Percentiles rank a stretch among this genome's conserved stretches.
These are phyloP conservation scores for Eupithecia vulgata DNA, from an alignment of 2,888 invertebrate genomes.

Conservation along the genomic window DNA sequence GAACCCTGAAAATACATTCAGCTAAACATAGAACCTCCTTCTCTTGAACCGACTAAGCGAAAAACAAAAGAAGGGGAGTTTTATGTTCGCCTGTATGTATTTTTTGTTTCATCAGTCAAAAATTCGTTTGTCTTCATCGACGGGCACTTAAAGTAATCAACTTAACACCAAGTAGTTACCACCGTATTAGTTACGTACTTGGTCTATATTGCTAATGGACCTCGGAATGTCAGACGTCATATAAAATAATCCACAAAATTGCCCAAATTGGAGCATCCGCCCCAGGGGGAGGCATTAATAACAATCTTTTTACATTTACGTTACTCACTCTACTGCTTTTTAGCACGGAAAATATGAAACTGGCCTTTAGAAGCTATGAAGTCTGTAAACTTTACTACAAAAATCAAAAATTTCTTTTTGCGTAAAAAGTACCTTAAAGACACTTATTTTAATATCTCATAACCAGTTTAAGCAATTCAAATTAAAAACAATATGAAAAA, in stretches of 20 bases:
- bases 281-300: conserved; percentile 7
- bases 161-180: neutral
- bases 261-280: conserved; percentile 33
- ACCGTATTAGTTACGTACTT: neutral
- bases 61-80: too few species aligned
- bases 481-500: too few species aligned
- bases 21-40: too few species aligned
- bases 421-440: too few species aligned
- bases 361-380: neutral
- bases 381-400: too few species aligned
- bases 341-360: neutral
- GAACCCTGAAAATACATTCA: too few species aligned
- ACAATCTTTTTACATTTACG: conserved; percentile 16
- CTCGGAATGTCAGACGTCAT: conserved; percentile 30
- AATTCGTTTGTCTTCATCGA: neutral
- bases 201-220: neutral
- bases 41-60: too few species aligned
- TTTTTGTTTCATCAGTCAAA: too few species aligned
- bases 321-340: conserved; percentile 8
- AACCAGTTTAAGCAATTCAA: neutral
- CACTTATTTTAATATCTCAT: neutral
- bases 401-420: too few species aligned
- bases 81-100: too few species aligned
- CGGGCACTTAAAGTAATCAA: neutral
- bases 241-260: conserved; percentile 32